phyloP scores from a whole-genome alignment of 2,888 invertebrate species.

The Drosophila falleni region DNA sequence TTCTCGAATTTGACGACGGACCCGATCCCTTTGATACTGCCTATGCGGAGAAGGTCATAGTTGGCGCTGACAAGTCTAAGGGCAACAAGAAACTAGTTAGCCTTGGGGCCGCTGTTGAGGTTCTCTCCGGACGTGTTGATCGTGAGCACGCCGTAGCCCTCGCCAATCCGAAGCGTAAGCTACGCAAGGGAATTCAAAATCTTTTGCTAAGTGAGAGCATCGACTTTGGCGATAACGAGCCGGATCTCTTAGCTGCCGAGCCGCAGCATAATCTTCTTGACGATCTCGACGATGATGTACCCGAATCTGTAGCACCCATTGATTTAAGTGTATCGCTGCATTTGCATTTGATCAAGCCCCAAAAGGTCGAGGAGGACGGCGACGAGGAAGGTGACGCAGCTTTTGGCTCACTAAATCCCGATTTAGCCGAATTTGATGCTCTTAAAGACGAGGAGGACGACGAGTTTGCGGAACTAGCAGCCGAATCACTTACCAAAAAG shows the following conservation, averaged over 20 bases:
- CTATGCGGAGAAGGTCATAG: slow-evolving; percentile 93
- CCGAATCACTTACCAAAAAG: slow-evolving; percentile 90
- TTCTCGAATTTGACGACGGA: slow-evolving; percentile 89
- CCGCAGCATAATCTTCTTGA: slow-evolving; percentile 90
- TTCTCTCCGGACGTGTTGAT: slow-evolving; percentile 93
- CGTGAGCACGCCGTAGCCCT: slow-evolving; percentile 89
- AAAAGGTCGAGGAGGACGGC: slow-evolving; percentile 76
- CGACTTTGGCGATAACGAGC: slow-evolving; percentile 85
- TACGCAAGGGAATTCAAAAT: slow-evolving; percentile 89
- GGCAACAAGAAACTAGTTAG: slow-evolving; percentile 93
- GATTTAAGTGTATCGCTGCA: slow-evolving; percentile 90
- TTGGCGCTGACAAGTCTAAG: slow-evolving; percentile 90
- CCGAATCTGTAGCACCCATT: slow-evolving; percentile 88
- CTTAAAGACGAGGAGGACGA: slow-evolving; percentile 89
- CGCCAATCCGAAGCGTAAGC: slow-evolving; percentile 85
- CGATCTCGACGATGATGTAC: slow-evolving; percentile 89
- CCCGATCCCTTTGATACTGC: slow-evolving; percentile 96
- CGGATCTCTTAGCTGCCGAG: slow-evolving; percentile 74
- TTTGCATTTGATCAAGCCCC: slow-evolving; percentile 86
- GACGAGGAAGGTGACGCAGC: slow-evolving; percentile 47
- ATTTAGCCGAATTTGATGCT: slow-evolving; percentile 87
- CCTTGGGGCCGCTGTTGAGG: slow-evolving; percentile 94
- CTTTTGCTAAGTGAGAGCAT: slow-evolving; percentile 89
- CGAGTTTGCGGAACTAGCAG: slow-evolving; percentile 92
- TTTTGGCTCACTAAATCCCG: slow-evolving; percentile 63